Percentiles rank a stretch among this genome's conserved stretches.
Conservation (phyloP, 2,888 invertebrate species). For the Epsilonema sp. region DNA sequence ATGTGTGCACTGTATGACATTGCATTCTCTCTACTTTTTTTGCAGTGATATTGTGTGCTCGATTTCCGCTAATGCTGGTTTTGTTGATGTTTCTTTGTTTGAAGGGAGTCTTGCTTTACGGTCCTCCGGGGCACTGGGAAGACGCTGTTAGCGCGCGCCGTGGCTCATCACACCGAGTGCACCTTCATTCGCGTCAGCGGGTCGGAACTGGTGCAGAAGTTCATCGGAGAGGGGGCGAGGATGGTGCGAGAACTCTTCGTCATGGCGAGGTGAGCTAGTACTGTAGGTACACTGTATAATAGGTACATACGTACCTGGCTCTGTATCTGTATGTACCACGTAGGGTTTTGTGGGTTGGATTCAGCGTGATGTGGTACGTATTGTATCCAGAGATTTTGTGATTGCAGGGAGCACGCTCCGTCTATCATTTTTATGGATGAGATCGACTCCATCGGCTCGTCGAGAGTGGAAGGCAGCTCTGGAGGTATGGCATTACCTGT, state of each 20-base stretch:
- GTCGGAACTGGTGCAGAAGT: slow-evolving; percentile 94
- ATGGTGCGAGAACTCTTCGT: slow-evolving; percentile 98
- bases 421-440: slow-evolving; percentile 99
- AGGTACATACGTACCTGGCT: no score
- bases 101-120: slow-evolving; percentile 66
- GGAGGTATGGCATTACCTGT: no score
- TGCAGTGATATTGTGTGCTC: not conserved
- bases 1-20: not conserved
- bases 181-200: slow-evolving; percentile 97
- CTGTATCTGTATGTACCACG: not conserved
- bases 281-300: no score
- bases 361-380: not conserved
- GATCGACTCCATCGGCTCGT: slow-evolving; percentile 97
- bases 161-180: slow-evolving; percentile 97
- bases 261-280: slow-evolving; percentile 56
- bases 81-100: not conserved
- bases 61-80: no score
- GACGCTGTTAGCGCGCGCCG: slow-evolving; percentile 84
- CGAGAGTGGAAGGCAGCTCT: slow-evolving; percentile 77
- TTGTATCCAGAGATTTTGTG: not conserved
- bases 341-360: not conserved
- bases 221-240: slow-evolving; percentile 95
- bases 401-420: slow-evolving; percentile 75
- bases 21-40: not conserved
- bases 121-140: no score